Conservation (phyloP, 2,888 invertebrate genomes). For the Drosophila algonquin region DNA sequence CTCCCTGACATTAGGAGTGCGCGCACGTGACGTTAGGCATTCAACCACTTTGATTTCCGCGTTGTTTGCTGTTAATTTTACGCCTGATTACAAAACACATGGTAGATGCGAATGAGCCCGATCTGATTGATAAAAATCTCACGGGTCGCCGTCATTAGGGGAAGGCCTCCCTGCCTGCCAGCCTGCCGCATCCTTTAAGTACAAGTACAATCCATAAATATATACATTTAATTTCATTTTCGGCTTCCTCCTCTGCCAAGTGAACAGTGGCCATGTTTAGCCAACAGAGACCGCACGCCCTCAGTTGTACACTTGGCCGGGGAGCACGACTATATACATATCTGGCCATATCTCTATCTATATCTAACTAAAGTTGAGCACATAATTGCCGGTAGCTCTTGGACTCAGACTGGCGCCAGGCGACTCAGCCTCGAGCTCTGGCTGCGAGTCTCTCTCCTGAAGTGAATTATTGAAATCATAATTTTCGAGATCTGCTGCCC, state of each 20-base stretch:
- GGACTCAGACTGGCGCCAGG: slow-evolving; percentile 69
- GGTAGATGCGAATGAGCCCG: slow-evolving; percentile 13
- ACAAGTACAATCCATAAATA: slow-evolving; percentile 15
- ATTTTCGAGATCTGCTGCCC: slow-evolving; percentile 2
- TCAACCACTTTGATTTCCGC: slow-evolving; percentile 73
- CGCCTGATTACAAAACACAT: slow-evolving; percentile 67
- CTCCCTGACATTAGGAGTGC: slow-evolving; percentile 71
- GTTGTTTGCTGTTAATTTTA: slow-evolving; percentile 73
- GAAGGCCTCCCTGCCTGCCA: neutral
- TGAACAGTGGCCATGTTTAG: slow-evolving; percentile 61
- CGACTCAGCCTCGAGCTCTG: slow-evolving; percentile 44
- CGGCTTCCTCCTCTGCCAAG: slow-evolving; percentile 41
- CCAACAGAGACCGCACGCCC: slow-evolving; percentile 58
- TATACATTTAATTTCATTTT: slow-evolving; percentile 42
- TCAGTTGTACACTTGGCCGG: slow-evolving; percentile 61
- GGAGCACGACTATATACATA: slow-evolving; percentile 18
- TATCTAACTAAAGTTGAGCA: slow-evolving; percentile 57
- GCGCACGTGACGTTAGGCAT: slow-evolving; percentile 69
- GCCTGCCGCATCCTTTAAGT: neutral
- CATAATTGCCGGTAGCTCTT: slow-evolving; percentile 58
- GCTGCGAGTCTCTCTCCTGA: neutral
- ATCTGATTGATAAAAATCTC: slow-evolving; percentile 76
- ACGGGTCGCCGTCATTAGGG: slow-evolving; percentile 53
- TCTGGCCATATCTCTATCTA: slow-evolving; percentile 45
- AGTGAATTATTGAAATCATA: slow-evolving; percentile 51